A percentile compares a stretch with the other conserved stretches of the same genome.
Evolutionary conservation across 2,888 invertebrate genomes (phyloP).

Genomic region (Hypsopygia costalis): DNA sequence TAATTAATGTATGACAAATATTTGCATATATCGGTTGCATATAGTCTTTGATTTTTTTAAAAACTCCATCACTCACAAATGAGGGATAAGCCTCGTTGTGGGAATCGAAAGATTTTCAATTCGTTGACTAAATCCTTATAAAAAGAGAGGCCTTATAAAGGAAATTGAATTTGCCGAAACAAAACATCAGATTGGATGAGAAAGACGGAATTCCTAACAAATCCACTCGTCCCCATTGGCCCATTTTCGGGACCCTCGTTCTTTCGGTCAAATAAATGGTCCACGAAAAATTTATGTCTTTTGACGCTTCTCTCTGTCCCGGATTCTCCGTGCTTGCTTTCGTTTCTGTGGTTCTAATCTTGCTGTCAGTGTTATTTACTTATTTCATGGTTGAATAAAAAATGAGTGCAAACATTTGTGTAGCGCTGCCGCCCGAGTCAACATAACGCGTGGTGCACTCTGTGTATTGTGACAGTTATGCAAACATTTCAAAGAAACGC

Average conservation of each 20-base stretch:
- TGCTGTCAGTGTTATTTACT: neutral
- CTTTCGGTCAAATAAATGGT: constrained; percentile 68
- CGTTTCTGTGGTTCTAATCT: constrained; percentile 14
- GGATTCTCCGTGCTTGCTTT: constrained; percentile 29
- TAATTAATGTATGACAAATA: too few species aligned
- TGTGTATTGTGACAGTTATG: constrained; percentile 44
- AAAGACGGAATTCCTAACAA: constrained; percentile 24
- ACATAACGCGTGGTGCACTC: constrained; percentile 41
- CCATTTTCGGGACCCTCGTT: constrained; percentile 41
- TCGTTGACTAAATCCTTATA: constrained; percentile 10
- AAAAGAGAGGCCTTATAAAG: constrained; percentile 12
- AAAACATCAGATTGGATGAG: constrained; percentile 20
- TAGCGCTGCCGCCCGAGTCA: constrained; percentile 57
- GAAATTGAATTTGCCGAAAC: constrained; percentile 19
- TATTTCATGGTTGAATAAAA: constrained; percentile 39
- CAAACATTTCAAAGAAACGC: too few species aligned
- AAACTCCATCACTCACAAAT: too few species aligned
- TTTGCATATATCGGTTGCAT: too few species aligned
- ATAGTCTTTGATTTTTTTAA: neutral
- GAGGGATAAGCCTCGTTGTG: neutral
- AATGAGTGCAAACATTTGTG: constrained; percentile 47
- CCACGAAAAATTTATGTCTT: constrained; percentile 64
- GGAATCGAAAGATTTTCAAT: constrained; percentile 3
- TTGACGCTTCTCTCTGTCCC: constrained; percentile 42
- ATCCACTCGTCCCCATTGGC: constrained; percentile 35